phyloP scores from a whole-genome alignment of 2,113 vertebrate species.

The Panthera tigris region DNA sequence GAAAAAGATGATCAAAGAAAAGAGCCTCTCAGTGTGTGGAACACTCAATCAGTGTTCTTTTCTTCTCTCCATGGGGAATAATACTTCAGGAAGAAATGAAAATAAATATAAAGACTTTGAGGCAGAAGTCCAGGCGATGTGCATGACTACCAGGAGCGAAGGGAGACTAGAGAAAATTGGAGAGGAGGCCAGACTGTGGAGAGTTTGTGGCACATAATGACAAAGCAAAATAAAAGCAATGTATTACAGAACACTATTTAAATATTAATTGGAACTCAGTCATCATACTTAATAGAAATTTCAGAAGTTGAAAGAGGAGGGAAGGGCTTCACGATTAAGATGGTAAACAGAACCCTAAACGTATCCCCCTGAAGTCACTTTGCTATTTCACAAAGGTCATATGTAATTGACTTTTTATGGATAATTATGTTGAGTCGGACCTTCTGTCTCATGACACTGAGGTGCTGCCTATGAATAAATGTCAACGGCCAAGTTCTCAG shows the following conservation, averaged over 20 bases:
- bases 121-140: neutral
- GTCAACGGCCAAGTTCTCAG: neutral
- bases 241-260: neutral
- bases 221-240: neutral
- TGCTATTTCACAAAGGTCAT: neutral
- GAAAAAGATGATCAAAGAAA: neutral
- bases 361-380: neutral
- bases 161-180: neutral
- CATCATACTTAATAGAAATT: neutral
- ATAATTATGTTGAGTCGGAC: neutral
- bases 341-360: neutral
- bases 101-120: neutral
- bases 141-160: neutral
- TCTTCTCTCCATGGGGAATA: neutral
- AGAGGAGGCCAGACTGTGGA: neutral
- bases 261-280: neutral
- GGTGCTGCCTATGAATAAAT: neutral
- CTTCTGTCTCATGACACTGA: neutral
- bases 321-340: neutral
- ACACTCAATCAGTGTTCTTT: neutral
- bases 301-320: neutral
- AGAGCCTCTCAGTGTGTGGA: neutral
- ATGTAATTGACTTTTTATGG: neutral
- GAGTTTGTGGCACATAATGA: neutral
- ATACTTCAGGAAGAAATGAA: neutral